Percentiles rank a stretch among this genome's conserved stretches.
Evolutionary conservation across 2,113 vertebrate species (phyloP).

Genomic region (Python bivittatus): DNA sequence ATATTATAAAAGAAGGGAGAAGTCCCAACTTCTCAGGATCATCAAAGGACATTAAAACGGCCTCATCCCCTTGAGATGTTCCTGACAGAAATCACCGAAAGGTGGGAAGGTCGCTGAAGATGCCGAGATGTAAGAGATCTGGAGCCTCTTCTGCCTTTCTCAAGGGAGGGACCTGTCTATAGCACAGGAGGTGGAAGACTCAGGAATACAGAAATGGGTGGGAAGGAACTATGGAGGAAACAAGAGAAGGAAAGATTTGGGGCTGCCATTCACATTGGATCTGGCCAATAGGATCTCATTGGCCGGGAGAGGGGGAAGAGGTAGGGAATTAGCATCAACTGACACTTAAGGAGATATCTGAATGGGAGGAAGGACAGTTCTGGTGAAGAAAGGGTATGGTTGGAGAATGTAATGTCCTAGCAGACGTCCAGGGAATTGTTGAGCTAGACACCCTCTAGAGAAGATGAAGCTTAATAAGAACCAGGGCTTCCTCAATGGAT

Average conservation of each 20-base stretch:
- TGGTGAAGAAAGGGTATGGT: neutral
- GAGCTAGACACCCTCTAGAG: neutral
- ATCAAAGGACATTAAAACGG: neutral
- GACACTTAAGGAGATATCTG: neutral
- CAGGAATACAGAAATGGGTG: neutral
- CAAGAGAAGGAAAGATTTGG: neutral
- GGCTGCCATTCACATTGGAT: neutral
- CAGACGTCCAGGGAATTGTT: neutral
- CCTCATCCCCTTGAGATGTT: neutral
- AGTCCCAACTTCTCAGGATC: neutral
- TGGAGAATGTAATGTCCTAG: neutral
- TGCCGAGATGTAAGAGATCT: neutral
- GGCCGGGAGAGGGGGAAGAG: neutral
- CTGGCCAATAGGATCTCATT: neutral
- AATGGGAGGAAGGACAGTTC: neutral
- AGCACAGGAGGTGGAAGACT: slow-evolving; percentile 29
- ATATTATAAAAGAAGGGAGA: neutral
- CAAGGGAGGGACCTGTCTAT: neutral
- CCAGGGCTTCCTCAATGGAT: neutral
- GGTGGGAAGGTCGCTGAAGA: neutral
- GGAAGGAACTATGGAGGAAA: too few relatives aligned
- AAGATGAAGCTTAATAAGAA: neutral
- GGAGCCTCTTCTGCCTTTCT: neutral
- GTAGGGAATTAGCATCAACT: neutral
- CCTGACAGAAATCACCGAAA: neutral